Percentiles rank a stretch among this genome's conserved stretches.
These are phyloP conservation scores for Laticauda colubrina DNA, from an alignment of 2,113 vertebrate genomes.

Conservation along the genomic window DNA sequence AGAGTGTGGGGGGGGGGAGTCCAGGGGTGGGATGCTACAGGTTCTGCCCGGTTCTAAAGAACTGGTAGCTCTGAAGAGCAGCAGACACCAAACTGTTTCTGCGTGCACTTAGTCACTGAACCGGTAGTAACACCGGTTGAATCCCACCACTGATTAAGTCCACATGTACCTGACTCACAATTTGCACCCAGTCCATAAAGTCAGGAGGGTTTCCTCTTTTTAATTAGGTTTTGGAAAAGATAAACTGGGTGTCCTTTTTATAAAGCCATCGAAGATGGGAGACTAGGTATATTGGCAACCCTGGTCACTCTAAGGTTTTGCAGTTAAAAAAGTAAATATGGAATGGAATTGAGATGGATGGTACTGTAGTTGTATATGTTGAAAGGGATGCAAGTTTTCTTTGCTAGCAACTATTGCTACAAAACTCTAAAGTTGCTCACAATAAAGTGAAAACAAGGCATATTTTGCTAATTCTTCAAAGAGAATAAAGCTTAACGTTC, in stretches of 20 bases:
- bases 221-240: background rate
- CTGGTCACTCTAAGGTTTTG: background rate
- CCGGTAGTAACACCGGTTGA: no score
- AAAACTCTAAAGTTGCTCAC: background rate
- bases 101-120: no score
- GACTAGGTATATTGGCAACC: background rate
- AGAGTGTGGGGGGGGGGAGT: background rate
- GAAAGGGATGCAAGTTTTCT: background rate
- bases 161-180: background rate
- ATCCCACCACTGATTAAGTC: background rate
- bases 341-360: background rate
- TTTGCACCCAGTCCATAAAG: background rate
- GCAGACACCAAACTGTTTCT: no score
- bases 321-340: background rate
- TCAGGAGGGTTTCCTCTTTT: background rate
- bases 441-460: background rate
- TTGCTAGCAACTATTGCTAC: background rate
- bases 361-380: background rate
- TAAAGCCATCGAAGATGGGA: background rate
- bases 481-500: background rate
- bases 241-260: background rate
- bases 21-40: background rate
- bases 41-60: no score
- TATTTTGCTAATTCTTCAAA: background rate
- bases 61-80: no score